These are phyloP conservation scores for Phrynocephalus forsythii DNA, from an alignment of 2,797 vertebrate genomes.

Conservation along the genomic window DNA sequence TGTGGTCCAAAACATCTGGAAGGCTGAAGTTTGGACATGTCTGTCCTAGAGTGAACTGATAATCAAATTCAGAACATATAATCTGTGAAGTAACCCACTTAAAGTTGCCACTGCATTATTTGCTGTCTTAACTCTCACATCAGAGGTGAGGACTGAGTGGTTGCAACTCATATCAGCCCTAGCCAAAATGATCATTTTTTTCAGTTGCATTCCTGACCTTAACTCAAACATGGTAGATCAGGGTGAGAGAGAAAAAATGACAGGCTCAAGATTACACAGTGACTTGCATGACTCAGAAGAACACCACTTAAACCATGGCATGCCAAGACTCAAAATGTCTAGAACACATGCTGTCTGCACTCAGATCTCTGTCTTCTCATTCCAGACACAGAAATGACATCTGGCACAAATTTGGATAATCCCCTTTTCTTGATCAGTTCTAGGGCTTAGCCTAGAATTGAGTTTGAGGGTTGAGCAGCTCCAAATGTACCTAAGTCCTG, in stretches of 20 bases:
- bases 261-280: no score
- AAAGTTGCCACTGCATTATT: not conserved
- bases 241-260: no score
- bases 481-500: not conserved
- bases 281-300: no score
- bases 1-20: no score
- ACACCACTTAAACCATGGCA: no score
- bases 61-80: not conserved
- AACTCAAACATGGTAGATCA: no score
- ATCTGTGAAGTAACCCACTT: not conserved
- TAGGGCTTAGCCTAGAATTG: not conserved
- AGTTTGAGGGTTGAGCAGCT: not conserved
- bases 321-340: not conserved
- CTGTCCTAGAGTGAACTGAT: not conserved
- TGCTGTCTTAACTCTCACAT: not conserved
- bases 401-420: not conserved
- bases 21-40: no score
- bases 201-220: no score
- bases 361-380: not conserved
- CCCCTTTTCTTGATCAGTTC: not conserved
- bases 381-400: not conserved
- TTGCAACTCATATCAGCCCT: not conserved
- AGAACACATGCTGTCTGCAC: not conserved
- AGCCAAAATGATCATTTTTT: not conserved
- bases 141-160: not conserved